A percentile compares a stretch with the other conserved stretches of the same genome.
These are phyloP conservation scores for Lepisosteus oculatus DNA, from an alignment of 2,113 vertebrate genomes.

Conservation along the genomic window DNA sequence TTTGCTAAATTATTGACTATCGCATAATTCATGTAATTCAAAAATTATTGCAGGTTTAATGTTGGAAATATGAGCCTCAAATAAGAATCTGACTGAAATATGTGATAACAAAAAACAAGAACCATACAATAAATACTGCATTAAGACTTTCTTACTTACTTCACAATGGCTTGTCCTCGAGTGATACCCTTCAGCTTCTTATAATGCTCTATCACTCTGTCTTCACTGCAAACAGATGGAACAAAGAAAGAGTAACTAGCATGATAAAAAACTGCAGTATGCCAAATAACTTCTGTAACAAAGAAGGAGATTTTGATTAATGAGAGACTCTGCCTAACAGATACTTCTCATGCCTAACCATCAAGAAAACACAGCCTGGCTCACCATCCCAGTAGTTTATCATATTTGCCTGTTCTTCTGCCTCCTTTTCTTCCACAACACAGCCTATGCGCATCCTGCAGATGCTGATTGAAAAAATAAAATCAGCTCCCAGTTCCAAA, in stretches of 20 bases:
- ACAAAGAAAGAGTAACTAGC: neutral
- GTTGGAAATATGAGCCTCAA: too few relatives aligned
- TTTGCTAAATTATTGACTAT: too few relatives aligned
- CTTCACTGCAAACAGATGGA: conserved; percentile 78
- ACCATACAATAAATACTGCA: neutral
- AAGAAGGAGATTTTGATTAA: neutral
- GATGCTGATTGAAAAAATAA: conserved; percentile 20
- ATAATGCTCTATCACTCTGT: conserved; percentile 88
- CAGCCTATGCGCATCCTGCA: conserved; percentile 18
- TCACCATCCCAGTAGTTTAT: conserved; percentile 44
- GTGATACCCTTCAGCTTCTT: conserved; percentile 85
- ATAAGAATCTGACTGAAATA: too few relatives aligned
- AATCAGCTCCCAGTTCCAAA: conserved; percentile 33
- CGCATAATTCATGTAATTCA: too few relatives aligned
- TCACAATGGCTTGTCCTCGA: conserved; percentile 91
- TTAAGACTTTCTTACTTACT: conserved; percentile 72
- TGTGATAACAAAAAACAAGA: too few relatives aligned
- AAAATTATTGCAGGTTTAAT: too few relatives aligned
- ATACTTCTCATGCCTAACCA: conserved; percentile 43
- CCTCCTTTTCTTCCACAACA: conserved; percentile 31
- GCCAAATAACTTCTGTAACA: neutral
- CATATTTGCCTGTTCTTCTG: conserved; percentile 9
- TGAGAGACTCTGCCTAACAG: conserved; percentile 32
- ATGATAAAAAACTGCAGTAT: too few relatives aligned
- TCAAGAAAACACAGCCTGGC: conserved; percentile 59